Conservation (phyloP, 2,113 vertebrate genomes). For the Semnornis frantzii region DNA sequence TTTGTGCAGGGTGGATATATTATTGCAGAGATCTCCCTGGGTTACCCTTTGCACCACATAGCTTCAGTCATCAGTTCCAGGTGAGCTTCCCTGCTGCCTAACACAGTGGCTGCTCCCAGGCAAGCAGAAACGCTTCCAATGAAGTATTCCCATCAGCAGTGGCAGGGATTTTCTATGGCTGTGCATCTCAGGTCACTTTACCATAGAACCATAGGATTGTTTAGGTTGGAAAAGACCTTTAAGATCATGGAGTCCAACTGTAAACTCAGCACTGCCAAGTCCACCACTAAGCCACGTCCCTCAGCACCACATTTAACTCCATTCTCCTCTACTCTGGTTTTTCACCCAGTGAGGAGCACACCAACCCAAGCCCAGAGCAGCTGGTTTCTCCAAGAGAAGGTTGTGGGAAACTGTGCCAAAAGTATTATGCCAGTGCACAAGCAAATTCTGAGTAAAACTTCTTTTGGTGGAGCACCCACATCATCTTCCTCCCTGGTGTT, state of each 20-base stretch:
- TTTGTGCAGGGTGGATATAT: background rate
- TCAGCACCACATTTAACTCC: background rate
- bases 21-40: accelerated
- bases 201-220: background rate
- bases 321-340: background rate
- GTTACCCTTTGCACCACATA: background rate
- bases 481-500: background rate
- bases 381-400: background rate
- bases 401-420: background rate
- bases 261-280: background rate
- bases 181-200: background rate
- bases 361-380: background rate
- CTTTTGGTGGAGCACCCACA: background rate
- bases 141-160: background rate
- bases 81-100: background rate
- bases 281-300: background rate
- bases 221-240: background rate
- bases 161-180: background rate
- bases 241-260: background rate
- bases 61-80: background rate
- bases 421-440: background rate
- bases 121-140: background rate
- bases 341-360: background rate
- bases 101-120: background rate
- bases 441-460: background rate